Base-by-base conservation (phyloP, 2,113 vertebrate species). In the Corythornis madagascariensis region DNA sequence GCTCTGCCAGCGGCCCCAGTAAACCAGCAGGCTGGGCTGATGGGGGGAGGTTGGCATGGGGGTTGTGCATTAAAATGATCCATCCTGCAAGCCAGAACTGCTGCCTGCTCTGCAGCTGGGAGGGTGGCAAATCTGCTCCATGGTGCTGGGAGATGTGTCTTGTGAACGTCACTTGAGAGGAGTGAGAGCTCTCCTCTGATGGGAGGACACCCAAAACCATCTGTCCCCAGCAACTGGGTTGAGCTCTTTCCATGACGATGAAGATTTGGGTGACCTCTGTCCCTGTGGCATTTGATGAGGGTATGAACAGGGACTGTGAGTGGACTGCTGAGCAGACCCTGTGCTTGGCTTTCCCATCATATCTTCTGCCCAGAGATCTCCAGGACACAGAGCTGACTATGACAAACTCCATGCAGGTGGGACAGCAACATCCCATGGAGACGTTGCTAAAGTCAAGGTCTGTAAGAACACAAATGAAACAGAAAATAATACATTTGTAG, bases 171-270 rank as follows among this genome's bases (percentile, higher is more conserved):
- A 15, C 53, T 28, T 53, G 42, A 5, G 19, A 40, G 14, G 12
- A n/a, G 26, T 4, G 25, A 13, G 0, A 2, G 52, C 9, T 71
- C 24, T 50, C 7, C 10, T 28, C 31, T 52, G 53, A 8, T 3
- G 1, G 31, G 35, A 61, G 31, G 26, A 19, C 21, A 48, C 59
- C n/a, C 59, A 26, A 70, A 35, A 7, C 26, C 29, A 15, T 31
- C 45, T n/a, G 28, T 47, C 11, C 22, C 40, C 31, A 64, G 10
- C 10, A 12, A 2, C 43, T 16, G 33, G 47, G 31, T 14, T 63
- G 25, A 65, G 17, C 4, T 22, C 6, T 47, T 11, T 20, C 2
- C 0, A 1, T 67, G 57, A 13, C 1, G 6, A 17, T 0, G 4
- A 47, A 45, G 57, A 7, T 9, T 12, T 16, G 21, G 33, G 31